Conservation (phyloP, 2,113 vertebrate genomes). For the Sterrhoptilus dennistouni region DNA sequence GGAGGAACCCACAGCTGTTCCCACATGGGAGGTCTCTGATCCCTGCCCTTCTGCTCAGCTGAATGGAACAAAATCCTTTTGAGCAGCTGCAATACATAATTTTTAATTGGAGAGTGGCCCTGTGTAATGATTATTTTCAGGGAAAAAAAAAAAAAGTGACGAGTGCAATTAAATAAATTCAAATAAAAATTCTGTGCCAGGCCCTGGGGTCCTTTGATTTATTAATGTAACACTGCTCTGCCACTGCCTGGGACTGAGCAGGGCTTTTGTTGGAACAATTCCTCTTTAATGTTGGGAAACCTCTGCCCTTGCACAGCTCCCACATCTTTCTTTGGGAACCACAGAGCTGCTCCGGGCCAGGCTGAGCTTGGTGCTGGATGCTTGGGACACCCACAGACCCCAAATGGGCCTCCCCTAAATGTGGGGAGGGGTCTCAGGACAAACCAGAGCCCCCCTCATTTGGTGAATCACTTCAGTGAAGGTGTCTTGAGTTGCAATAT, state of each 20-base stretch:
- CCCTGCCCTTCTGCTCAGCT: background rate
- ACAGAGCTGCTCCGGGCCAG: accelerated
- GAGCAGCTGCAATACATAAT: background rate
- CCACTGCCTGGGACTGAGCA: background rate
- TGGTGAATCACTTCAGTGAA: background rate
- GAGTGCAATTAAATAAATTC: background rate
- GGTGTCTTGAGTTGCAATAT: background rate
- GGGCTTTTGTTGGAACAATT: background rate
- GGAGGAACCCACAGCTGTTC: background rate
- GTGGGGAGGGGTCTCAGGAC: background rate
- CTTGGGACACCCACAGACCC: background rate
- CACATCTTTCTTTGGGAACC: accelerated
- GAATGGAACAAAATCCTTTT: background rate
- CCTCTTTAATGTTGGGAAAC: background rate
- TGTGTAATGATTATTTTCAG: background rate
- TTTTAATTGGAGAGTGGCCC: background rate
- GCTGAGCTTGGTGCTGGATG: background rate
- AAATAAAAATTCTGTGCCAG: background rate
- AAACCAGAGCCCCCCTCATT: background rate
- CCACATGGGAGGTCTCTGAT: accelerated
- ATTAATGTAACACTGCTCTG: background rate
- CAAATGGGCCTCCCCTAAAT: accelerated
- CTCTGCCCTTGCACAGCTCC: background rate
- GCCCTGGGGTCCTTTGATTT: background rate
- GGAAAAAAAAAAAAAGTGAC: background rate